Base-by-base conservation (phyloP, 2,888 invertebrate genomes). In the Dione juno region DNA sequence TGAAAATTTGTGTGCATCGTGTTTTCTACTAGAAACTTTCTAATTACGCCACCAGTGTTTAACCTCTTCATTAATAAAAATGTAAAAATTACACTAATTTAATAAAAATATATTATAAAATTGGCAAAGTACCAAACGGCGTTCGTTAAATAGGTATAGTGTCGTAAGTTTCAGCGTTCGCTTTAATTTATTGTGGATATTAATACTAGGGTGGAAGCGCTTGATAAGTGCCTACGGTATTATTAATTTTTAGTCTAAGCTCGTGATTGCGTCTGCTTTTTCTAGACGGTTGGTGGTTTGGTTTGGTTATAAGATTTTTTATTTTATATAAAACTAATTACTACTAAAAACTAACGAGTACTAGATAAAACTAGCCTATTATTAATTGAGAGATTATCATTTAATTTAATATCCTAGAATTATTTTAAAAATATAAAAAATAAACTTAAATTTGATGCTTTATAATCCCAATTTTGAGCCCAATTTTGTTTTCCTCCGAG, bases 171-270 rank as follows among this genome's bases (percentile, higher is more conserved):
- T 35, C 37, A 8, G 53, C 52, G 28, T 72, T 54, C 37, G n/a
- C 45, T 35, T 40, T 69, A 64, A 71, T 73, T 73, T 73, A 73
- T 71, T 61, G 59, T 57, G 65, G 67, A 57, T 70, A 61, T 71
- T 68, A 71, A 65, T 66, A 43, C 65, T 66, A 35, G 67, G 61
- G 41, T 67, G 67, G 45, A n/a, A 50, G 41, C 52, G 53, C 16
- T 35, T 59, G 70, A 70, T 70, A 66, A 35, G 40, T 50, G 19
- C 37, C 11, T 16, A 28, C 59, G 41, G 28, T 43, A n/a, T 21
- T 57, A 19, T 28, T n/a, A 16, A 50, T 48, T 35, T 57, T 57
- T 58, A 61, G 10, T 43, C 11, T 19, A 13, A 19, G 14, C 35
- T 5, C 10, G 48, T 9, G 48, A 19, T 16, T 48, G 16, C 16